Evolutionary conservation across 2,113 vertebrate genomes (phyloP), one percentile per base, ranked within the genome.

Genomic region (Probosciger aterrimus): DNA sequence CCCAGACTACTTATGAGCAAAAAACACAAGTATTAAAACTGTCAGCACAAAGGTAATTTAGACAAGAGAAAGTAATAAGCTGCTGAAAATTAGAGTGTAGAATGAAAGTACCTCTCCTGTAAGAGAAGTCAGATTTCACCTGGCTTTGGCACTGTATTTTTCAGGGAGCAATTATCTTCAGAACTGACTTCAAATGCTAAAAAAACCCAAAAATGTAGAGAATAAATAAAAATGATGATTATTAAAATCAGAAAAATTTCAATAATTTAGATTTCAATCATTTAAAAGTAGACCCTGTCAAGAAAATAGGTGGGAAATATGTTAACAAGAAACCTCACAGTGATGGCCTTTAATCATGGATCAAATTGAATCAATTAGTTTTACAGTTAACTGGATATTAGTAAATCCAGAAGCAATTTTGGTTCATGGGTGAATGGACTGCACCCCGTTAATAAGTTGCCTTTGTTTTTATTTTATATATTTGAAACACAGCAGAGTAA

Each of bases 11-110:
- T 44, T 44, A 41, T 69, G 22, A 86, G 39, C 50, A 71, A 83
- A 95, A 83, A 0, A 0, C 44, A 82, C 44, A 68, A 82, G 68
- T 69, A 83, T 49, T 86, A 71, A 49, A 95, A 88, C 33, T 77
- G 57, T 55, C 88, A 96, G 50, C 50, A 88, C 33, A 90, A 47
- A 78, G 43, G 50, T 93, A 95, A 94, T 68, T 88, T 86, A 75
- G 50, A 47, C 1, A 23, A 81, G 18, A 81, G 52, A 90, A 93
- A 82, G 43, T 81, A 71, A 89, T 60, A 78, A 92, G 30, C 8
- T 93, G 68, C 53, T 55, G 50, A 31, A 95, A 92, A 95, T 93
- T 86, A 81, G 10, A 92, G 25, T 0, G 0, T 14, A 49, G 82
- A 81, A 81, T 64, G 18, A 93, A 30, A 92, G 24, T 47, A 65